These are phyloP conservation scores for Orussus abietinus DNA, from an alignment of 1,140 invertebrate species.

Conservation along the genomic window DNA sequence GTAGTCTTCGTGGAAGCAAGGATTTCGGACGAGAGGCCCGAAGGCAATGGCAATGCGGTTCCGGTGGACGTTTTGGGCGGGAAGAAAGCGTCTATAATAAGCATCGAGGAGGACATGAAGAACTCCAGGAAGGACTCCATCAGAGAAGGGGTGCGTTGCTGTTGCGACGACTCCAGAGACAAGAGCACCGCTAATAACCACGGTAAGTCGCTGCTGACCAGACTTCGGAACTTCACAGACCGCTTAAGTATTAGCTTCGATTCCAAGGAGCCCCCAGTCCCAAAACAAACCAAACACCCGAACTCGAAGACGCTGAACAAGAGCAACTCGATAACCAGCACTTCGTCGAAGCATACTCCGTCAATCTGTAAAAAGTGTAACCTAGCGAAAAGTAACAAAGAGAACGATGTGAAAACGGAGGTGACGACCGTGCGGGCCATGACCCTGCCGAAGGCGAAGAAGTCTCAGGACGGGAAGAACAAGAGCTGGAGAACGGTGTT, in stretches of 20 bases:
- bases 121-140: background rate
- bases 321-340: slow-evolving; percentile 35
- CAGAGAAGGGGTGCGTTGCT: slow-evolving; percentile 35
- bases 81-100: no score
- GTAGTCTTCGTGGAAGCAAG: slow-evolving; percentile 14
- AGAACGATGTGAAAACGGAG: slow-evolving; percentile 11
- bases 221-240: slow-evolving; percentile 44
- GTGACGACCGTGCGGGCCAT: slow-evolving; percentile 33
- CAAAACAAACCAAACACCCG: slow-evolving; percentile 29
- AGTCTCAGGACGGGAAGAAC: slow-evolving; percentile 40
- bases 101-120: no score
- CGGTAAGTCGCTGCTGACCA: slow-evolving; percentile 41
- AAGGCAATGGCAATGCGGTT: slow-evolving; percentile 31
- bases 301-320: slow-evolving; percentile 32
- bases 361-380: slow-evolving; percentile 43
- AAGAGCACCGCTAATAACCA: slow-evolving; percentile 32
- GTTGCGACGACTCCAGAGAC: slow-evolving; percentile 42
- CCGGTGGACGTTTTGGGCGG: slow-evolving; percentile 8
- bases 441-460: slow-evolving; percentile 43
- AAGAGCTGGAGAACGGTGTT: slow-evolving; percentile 48
- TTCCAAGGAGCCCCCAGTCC: slow-evolving; percentile 34
- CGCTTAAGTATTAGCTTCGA: slow-evolving; percentile 47
- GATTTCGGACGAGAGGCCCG: slow-evolving; percentile 13
- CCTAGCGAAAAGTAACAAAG: slow-evolving; percentile 28
- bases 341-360: slow-evolving; percentile 13